A percentile compares a stretch with the other conserved stretches of the same genome.
These are phyloP conservation scores for Actias luna DNA, from an alignment of 2,888 invertebrate genomes.

Conservation along the genomic window DNA sequence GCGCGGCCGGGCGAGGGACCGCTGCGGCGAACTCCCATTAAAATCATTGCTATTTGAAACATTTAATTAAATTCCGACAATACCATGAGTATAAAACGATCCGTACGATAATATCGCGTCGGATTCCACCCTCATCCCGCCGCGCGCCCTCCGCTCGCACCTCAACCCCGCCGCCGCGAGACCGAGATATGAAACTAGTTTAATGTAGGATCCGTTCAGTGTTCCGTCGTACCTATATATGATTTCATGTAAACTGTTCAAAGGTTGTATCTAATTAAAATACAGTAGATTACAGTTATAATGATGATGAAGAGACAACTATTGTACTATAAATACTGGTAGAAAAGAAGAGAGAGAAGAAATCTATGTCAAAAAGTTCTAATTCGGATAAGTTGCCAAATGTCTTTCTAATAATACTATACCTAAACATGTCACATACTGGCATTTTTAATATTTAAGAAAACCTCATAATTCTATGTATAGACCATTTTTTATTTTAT, in stretches of 20 bases:
- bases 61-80: slow-evolving; percentile 18
- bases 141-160: not conserved
- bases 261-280: not conserved
- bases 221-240: not conserved
- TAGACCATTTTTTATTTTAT: too few relatives aligned
- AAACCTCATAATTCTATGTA: too few relatives aligned
- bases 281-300: too few relatives aligned
- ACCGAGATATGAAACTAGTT: not conserved
- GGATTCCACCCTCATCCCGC: slow-evolving; percentile 1
- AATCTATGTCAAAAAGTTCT: too few relatives aligned
- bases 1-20: not conserved
- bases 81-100: slow-evolving; percentile 6
- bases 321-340: too few relatives aligned
- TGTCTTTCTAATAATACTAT: too few relatives aligned
- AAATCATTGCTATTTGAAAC: slow-evolving; percentile 14
- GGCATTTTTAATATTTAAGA: too few relatives aligned
- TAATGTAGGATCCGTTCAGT: slow-evolving; percentile 1
- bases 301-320: too few relatives aligned
- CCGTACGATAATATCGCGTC: not conserved
- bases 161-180: not conserved
- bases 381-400: too few relatives aligned
- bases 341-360: too few relatives aligned
- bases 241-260: not conserved
- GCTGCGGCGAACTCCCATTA: not conserved
- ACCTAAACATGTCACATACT: too few relatives aligned